Base-by-base conservation (phyloP, 2,113 vertebrate genomes). In the Elaphurus davidianus region DNA sequence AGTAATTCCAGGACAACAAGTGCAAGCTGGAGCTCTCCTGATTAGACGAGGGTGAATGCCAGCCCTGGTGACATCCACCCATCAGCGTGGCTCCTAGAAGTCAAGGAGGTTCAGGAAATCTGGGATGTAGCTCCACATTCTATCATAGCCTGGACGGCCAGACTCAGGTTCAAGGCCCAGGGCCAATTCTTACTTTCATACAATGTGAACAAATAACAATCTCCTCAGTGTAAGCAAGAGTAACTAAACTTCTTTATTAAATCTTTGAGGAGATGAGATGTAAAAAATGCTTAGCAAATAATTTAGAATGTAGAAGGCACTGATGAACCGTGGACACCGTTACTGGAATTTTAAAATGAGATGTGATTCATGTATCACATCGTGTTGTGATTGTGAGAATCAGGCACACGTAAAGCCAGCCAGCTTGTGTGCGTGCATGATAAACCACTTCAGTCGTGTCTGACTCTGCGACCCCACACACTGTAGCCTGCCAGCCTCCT, bases 391-490 rank as follows among this genome's bases (percentile, higher is more conserved):
- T 7, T 78, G 45, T n/a, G 64, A 81, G 28, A 43, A 6, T 23
- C 36, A 57, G 76, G 40, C 93, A 50, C 8, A 30, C 2, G 1
- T 23, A 43, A 30, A 83, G 33, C 25, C 57, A 23, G 0, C 4
- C 0, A 9, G 67, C 19, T 12, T 12, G 5, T 12, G n/a, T 3
- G n/a, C 0, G 0, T 6, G 64, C 1, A 1, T 6, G 19, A n/a
- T 5, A 71, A 23, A 23, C 0, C 2, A 0, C n/a, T 21, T 14
- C 36, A 6, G 23, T 27, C 0, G 23, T 7, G 71, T 25, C 71
- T 0, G 6, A 27, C 21, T 23, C 36, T 25, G 71, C 6, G 0
- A 25, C 6, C 36, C 36, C 36, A 23, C 11, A 5, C 10, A 0
- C 5, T 7, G 71, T 7, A 43, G 71, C 71, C 71, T 12, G 3